A percentile compares a stretch with the other conserved stretches of the same genome.
Conservation (phyloP, 2,888 invertebrate species). For the Lasioglossum oenotherae region DNA sequence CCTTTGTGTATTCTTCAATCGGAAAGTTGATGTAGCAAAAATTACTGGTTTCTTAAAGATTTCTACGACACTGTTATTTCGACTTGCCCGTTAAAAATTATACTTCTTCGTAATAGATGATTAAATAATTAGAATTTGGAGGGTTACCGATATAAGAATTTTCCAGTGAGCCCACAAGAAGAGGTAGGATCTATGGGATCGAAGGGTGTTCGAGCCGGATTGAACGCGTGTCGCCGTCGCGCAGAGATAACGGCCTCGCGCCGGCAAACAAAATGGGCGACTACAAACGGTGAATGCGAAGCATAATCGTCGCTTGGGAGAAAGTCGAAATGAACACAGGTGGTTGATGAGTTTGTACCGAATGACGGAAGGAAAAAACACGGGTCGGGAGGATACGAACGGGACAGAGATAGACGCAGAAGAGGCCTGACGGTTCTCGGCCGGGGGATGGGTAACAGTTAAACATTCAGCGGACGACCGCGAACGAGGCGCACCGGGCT, state of each 20-base stretch:
- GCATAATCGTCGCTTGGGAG: conserved; percentile 60
- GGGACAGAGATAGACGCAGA: conserved; percentile 10
- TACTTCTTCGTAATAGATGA: neutral
- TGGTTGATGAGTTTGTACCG: conserved; percentile 70
- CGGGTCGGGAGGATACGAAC: conserved; percentile 30
- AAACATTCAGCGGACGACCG: conserved; percentile 72
- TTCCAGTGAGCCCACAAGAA: neutral
- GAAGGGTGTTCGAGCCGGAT: neutral
- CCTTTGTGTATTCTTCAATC: neutral
- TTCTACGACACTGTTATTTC: neutral
- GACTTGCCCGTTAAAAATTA: neutral
- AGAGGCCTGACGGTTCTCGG: conserved; percentile 21
- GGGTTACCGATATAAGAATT: neutral
- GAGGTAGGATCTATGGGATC: neutral
- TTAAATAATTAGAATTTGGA: neutral
- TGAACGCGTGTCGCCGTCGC: conserved; percentile 22
- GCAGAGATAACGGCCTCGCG: conserved; percentile 36
- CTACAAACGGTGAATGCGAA: conserved; percentile 34
- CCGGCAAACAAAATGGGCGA: conserved; percentile 30
- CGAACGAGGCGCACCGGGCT: conserved; percentile 65
- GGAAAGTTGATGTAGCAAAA: neutral
- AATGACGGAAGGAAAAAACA: conserved; percentile 59
- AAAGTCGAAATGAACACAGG: conserved; percentile 70
- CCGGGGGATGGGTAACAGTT: conserved; percentile 44
- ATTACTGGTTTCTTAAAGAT: neutral